Evolutionary conservation across 2,888 invertebrate genomes (phyloP).

Genomic region (Apamea sordens): DNA sequence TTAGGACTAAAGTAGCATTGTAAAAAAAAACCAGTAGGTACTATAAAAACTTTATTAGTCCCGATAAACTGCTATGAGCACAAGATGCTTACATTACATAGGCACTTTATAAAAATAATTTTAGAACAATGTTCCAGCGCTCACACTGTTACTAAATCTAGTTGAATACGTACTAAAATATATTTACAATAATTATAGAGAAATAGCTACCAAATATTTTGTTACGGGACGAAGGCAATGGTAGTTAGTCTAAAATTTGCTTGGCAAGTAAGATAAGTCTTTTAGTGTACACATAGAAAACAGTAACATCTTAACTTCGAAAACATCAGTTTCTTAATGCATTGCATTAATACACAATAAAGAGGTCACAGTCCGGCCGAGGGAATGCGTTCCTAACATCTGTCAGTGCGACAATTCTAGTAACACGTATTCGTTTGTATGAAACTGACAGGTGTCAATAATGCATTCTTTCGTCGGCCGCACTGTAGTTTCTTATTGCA

Average conservation of each 20-base stretch:
- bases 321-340: constrained; percentile 31
- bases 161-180: constrained; percentile 53
- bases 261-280: constrained; percentile 79
- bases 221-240: constrained; percentile 73
- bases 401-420: background rate
- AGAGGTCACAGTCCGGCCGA: background rate
- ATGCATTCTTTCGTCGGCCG: background rate
- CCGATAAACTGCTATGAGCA: constrained; percentile 72
- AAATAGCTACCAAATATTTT: constrained; percentile 61
- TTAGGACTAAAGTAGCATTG: background rate
- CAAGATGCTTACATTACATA: constrained; percentile 64
- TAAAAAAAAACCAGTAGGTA: constrained; percentile 33
- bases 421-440: background rate
- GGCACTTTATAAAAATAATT: constrained; percentile 77
- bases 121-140: constrained; percentile 55
- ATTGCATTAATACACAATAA: constrained; percentile 36
- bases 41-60: constrained; percentile 74
- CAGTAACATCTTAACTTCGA: constrained; percentile 41
- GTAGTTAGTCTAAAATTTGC: constrained; percentile 73
- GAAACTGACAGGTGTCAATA: background rate
- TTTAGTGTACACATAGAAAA: constrained; percentile 59
- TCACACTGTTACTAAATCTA: constrained; percentile 50
- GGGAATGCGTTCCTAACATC: background rate
- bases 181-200: constrained; percentile 60
- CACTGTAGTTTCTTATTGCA: constrained; percentile 19